Base-by-base conservation (phyloP, 2,113 vertebrate genomes). In the Charina bottae region DNA sequence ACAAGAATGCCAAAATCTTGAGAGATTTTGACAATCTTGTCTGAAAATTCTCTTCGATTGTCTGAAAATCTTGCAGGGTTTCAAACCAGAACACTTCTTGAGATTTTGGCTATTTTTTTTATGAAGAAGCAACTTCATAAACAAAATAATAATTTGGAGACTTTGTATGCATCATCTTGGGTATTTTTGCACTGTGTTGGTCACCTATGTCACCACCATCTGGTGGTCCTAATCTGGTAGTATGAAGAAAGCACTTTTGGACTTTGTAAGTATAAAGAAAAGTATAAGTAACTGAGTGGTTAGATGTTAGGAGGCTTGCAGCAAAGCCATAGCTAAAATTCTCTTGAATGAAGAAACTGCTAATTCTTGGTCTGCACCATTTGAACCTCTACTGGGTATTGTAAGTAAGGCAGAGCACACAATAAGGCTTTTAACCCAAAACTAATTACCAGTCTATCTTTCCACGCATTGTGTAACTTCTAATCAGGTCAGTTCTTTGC, bases 391-490 rank as follows among this genome's bases (percentile, higher is more conserved):
- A 19, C 13, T 87, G 4, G 87, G 24, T 68, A 37, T 90, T 95
- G 53, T 42, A 55, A 96, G 85, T 90, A 92, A 49, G 85, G 53
- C n/a, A 49, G 89, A 33, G 23, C 92, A 91, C 92, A 42, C 56
- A 6, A 62, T 92, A 62, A 2, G 1, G 56, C 42, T 33, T 90
- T 90, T 93, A 15, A 19, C 64, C 12, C 72, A 6, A 90, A 92
- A 94, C 87, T 94, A 62, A 24, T 94, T 93, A 7, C 72, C 91
- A 91, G 91, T 54, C 85, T 49, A 23, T 87, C 68, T 68, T 83
- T 68, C 59, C 3, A 56, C 10, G 1, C 83, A 49, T 11, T 7
- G 24, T 92, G 37, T 84, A 93, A 78, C 92, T 78, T 90, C 21
- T 94, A 23, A 64, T 92, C 33, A 62, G 87, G 72, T 78, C 72